These are phyloP conservation scores for Haemorhous mexicanus DNA, from an alignment of 2,113 vertebrate species.

Conservation along the genomic window DNA sequence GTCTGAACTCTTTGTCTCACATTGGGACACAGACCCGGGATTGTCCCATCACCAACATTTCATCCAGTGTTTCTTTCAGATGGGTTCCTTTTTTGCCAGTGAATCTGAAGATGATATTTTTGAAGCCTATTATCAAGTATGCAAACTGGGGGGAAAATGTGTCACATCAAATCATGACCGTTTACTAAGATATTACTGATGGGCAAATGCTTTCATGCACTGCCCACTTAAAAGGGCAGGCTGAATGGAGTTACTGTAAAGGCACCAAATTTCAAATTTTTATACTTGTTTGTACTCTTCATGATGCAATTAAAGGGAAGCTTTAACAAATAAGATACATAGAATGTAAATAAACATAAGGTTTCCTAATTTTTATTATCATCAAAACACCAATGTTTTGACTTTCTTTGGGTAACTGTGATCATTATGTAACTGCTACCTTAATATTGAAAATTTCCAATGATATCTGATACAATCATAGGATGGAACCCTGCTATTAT, in stretches of 20 bases:
- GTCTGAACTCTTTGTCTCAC: not conserved
- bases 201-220: conserved; percentile 21
- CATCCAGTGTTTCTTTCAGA: conserved; percentile 33
- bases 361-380: not conserved
- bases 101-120: conserved; percentile 34
- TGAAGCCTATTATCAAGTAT: conserved; percentile 47
- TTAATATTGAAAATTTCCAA: not conserved
- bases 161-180: conserved; percentile 32
- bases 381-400: not conserved
- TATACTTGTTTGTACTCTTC: not conserved
- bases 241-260: conserved; percentile 2
- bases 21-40: not conserved
- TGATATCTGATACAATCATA: not conserved
- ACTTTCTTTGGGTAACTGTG: not conserved
- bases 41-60: conserved; percentile 18
- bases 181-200: conserved; percentile 53
- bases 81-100: conserved; percentile 9
- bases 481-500: not conserved
- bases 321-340: not conserved
- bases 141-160: conserved; percentile 40
- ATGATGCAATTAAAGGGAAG: not conserved
- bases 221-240: not conserved
- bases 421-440: not conserved
- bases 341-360: not conserved
- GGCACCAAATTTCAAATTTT: not conserved